A percentile compares a stretch with the other conserved stretches of the same genome.
These are phyloP conservation scores for Harpagifer antarcticus DNA, from an alignment of 2,797 vertebrate species.

Conservation along the genomic window DNA sequence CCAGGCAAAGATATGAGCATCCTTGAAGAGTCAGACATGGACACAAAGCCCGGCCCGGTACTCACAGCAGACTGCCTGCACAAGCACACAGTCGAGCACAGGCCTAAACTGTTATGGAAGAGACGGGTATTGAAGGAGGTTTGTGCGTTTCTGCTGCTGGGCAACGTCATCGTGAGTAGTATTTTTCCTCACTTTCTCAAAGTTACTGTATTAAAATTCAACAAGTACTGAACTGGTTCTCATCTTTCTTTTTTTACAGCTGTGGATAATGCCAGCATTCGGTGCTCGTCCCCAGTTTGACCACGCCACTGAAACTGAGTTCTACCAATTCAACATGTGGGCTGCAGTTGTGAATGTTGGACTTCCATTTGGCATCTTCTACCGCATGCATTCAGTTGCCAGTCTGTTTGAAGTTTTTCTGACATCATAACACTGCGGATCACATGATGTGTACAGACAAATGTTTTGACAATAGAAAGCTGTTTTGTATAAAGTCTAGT, in stretches of 20 bases:
- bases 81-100: slow-evolving; percentile 26
- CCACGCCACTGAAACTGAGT: slow-evolving; percentile 85
- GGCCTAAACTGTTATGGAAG: slow-evolving; percentile 85
- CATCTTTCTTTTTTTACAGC: slow-evolving; percentile 76
- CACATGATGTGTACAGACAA: not conserved
- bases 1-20: slow-evolving; percentile 74
- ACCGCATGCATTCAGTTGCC: slow-evolving; percentile 96
- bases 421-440: slow-evolving; percentile 52
- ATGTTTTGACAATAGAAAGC: slow-evolving; percentile 23
- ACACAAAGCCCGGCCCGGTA: slow-evolving; percentile 29
- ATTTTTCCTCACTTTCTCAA: not conserved
- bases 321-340: slow-evolving; percentile 91
- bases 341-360: slow-evolving; percentile 92
- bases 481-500: slow-evolving; percentile 47
- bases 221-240: slow-evolving; percentile 8
- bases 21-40: slow-evolving; percentile 35
- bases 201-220: not conserved
- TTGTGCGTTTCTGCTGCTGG: slow-evolving; percentile 90
- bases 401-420: slow-evolving; percentile 93
- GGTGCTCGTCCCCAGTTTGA: slow-evolving; percentile 96
- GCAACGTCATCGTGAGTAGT: slow-evolving; percentile 93
- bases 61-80: not conserved
- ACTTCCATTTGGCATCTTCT: slow-evolving; percentile 97
- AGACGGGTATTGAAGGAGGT: slow-evolving; percentile 91
- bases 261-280: slow-evolving; percentile 97